Base-by-base conservation (phyloP, 1,140 invertebrate genomes). In the Trichonephila clavipes region DNA sequence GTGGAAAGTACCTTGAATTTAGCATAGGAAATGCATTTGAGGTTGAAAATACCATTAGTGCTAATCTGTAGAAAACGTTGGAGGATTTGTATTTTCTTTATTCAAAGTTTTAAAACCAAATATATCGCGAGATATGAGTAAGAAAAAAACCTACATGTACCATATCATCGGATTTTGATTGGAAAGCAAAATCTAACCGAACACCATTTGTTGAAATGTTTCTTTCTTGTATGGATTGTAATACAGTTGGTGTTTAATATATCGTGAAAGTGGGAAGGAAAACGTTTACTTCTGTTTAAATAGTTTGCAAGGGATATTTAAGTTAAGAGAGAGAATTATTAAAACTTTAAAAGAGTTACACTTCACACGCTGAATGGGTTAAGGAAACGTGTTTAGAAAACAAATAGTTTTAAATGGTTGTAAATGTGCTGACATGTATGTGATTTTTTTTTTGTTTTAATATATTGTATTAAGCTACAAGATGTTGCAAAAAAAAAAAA, bases 21-120 rank as follows among this genome's bases (percentile, higher is more conserved):
- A 77, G 72, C 72, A 77, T 77, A 77, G 28, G 72, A 77, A 77
- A 77, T 77, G 72, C 16, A 34, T 77, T 77, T 77, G 72, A 40
- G 72, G 72, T 77, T 77, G 72, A 77, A 77, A 77, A 77, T 77
- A 77, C 72, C 72, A 77, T 77, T 77, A 77, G 72, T 77, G 72
- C 72, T 77, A 77, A 77, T 77, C 72, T 77, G 72, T 77, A 34
- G 72, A 77, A 77, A 77, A 77, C 18, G 16, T 28, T 40, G 72
- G 72, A 40, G 28, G 72, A 77, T 77, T 77, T 77, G 28, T 77
- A 34, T 77, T 77, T 77, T 77, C 72, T 77, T 77, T 77, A 77
- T 77, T 77, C 72, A 77, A 77, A 77, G 72, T 77, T 77, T 34
- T 77, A 77, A 77, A 77, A 77, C 34, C 72, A 77, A 77, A 77